Base-by-base conservation (phyloP, 2,113 vertebrate species). In the Okapia johnstoni region DNA sequence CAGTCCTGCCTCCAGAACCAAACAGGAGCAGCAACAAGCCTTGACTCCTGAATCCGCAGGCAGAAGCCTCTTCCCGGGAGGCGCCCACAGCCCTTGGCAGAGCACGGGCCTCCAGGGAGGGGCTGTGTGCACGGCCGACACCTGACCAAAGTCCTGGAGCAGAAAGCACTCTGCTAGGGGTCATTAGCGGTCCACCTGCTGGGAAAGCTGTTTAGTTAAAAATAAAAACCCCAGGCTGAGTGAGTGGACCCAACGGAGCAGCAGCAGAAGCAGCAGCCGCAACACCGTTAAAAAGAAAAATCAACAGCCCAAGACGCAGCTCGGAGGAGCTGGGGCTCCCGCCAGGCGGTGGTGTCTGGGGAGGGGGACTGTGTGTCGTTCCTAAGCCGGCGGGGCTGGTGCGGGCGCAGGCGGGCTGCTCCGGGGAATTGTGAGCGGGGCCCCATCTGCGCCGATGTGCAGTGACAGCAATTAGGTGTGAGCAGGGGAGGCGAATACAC, bases 191-290 rank as follows among this genome's bases (percentile, higher is more conserved):
- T n/a, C 90, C 43, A 70, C 55, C 95, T 86, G 73, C 3, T 58
- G 16, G 36, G 85, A 50, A 85, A 85, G 86, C 91, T 63, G 50
- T 54, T 96, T 25, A 21, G 83, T 86, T 96, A 87, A 77, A 84
- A 50, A 96, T 33, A 43, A 94, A 97, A 48, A 25, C 3, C 2
- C 58, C 0, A 1, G 95, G 90, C 95, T 33, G 88, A 14, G 5
- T 6, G 90, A 90, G 33, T 6, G 70, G 96, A 76, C 36, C 26
- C 55, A 1, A 6, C 0, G 17, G 88, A 92, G 1, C 28, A 26
- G 66, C 0, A n/a, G n/a, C 40, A 40, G 40, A 3, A 26, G 66
- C 0, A 0, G 90, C n/a, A 93, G 16, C 21, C 26, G 55, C 58
- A 1, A 13, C 87, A 7, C 88, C 4, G 11, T 46, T 48, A 14